phyloP scores from a whole-genome alignment of 2,797 vertebrate species.

The Tauraco hartlaubi region DNA sequence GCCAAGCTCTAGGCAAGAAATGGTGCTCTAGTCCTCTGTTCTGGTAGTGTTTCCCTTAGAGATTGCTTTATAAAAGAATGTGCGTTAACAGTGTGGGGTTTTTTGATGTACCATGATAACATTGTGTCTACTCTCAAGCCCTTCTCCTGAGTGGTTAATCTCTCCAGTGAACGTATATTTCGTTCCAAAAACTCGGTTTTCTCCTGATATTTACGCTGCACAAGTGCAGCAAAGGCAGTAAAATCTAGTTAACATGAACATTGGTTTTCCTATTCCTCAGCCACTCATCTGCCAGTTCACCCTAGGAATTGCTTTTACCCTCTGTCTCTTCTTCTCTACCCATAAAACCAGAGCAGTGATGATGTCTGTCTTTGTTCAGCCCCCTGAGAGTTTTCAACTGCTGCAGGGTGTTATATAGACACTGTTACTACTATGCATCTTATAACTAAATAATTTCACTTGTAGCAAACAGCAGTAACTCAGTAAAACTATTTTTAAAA shows the following conservation, averaged over 20 bases:
- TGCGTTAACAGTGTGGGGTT: rapidly evolving
- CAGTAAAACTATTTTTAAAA: background rate
- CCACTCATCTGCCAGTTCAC: background rate
- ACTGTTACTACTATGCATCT: background rate
- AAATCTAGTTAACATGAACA: background rate
- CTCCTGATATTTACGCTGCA: background rate
- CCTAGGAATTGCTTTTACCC: background rate
- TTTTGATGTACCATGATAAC: background rate
- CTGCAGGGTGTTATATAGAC: background rate
- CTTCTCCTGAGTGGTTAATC: background rate
- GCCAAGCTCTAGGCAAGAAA: background rate
- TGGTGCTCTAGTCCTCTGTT: background rate
- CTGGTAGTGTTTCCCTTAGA: background rate
- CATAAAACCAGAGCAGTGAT: background rate
- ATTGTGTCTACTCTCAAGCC: background rate
- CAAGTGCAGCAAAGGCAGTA: background rate
- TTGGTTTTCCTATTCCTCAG: background rate
- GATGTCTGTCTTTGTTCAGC: background rate
- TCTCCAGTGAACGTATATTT: background rate
- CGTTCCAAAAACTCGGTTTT: background rate
- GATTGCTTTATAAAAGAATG: background rate
- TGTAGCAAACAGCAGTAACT: background rate
- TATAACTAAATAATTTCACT: background rate
- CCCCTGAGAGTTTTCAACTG: background rate
- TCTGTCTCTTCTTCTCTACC: background rate